Evolutionary conservation across 2,113 vertebrate species (phyloP), one percentile per base, ranked within the genome.

Genomic region (Bostrychus sinensis): DNA sequence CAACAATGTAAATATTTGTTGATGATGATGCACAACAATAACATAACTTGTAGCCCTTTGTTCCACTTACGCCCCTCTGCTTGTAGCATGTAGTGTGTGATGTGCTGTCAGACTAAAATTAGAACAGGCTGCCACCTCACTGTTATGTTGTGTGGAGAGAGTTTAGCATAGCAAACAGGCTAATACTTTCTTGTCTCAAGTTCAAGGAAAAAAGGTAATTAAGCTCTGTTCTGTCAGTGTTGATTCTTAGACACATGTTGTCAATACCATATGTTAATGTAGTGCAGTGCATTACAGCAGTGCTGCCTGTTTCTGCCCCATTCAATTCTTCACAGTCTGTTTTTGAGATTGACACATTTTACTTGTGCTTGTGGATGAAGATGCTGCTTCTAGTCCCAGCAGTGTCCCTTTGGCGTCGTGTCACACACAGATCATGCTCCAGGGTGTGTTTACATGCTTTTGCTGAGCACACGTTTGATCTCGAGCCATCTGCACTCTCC

Each of bases 1-100:
- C 75, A 67, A 62, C 54, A 59, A 73, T 77, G 81, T 63, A 82
- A 80, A 83, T 83, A 75, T 85, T 70, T 76, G 77, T 66, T 50
- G 22, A 56, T 74, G 20, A 46, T 67, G 45, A 83, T 59, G 60
- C 42, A 45, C 59, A 62, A 19, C 5, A 56, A 9, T 9, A 59
- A 16, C 25, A 46, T 63, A 1, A 11, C 23, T 25, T 56, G 9
- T 19, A 17, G 19, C 45, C 36, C 37, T 28, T 34, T 66, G 67
- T 55, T 70, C 53, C 37, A 51, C 50, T 56, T 57, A 22, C 5
- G 39, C 34, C 13, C 19, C 45, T 43, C 13, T 16, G 9, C 50
- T 39, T 17, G 14, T 46, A 22, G 16, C 19, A 25, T 48, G 45
- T 25, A 12, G 9, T 6, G 38, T 56, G 28, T 48, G 12, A 3